Evolutionary conservation across 1,140 invertebrate species (phyloP), one percentile per base, ranked within the genome.

Genomic region (Steinernema khuongi): DNA sequence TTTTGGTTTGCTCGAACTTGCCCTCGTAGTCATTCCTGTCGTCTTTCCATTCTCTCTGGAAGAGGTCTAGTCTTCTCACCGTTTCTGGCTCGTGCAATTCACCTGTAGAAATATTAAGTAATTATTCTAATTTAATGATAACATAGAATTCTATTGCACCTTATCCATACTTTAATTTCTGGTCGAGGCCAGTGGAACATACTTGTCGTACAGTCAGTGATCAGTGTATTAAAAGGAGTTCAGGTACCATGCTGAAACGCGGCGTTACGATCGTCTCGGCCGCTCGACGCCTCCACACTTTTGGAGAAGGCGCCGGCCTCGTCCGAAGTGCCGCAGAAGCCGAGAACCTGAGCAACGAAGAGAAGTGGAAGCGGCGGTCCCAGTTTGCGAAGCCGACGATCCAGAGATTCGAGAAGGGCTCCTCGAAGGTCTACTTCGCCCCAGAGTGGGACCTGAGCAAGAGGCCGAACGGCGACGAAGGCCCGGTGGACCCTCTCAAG

Each of bases 391-490:
- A 76, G 50, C 77, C 80, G 7, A 79, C 73, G 17, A 85, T 84
- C 32, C 82, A 84, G 72, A 72, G 83, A 26, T 77, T 79, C 32
- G 82, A 84, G 60, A 77, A 73, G 11, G 36, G 74, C 22, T 36
- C 74, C 0, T 74, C 76, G 22, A 83, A 85, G 71, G 74, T 84
- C 26, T 84, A 82, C 72, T 85, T 78, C 70, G 83, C 83, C 29
- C 83, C 83, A 22, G 83, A 85, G 71, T 84, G 83, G 83, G 50
- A 80, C 70, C 31, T 85, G 0, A 73, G 84, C 19, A 67, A 84
- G 70, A 72, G 72, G 14, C 30, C 74, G 1, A 77, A 76, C 44
- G 31, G 71, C 0, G 77, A 79, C 17, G 79, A 73, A 1, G 75
- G 79, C 17, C 70, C 73, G 26, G 78, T 79, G 19, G 41, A 74